Conservation (phyloP, 2,113 vertebrate species). For the Talpa occidentalis region DNA sequence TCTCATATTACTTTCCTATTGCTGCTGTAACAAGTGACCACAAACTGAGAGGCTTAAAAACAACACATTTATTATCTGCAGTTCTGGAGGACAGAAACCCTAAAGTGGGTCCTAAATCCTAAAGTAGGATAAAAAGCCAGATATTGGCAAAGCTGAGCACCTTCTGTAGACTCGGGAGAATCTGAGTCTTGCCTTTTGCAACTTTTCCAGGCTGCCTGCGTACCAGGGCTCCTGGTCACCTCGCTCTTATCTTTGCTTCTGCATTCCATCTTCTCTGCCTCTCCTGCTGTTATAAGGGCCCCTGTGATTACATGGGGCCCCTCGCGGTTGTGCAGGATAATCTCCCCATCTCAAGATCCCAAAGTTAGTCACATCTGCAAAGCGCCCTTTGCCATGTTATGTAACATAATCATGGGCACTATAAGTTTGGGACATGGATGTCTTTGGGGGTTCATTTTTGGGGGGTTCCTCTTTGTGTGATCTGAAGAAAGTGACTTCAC, state of each 20-base stretch:
- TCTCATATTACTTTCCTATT: neutral
- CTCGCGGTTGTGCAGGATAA: neutral
- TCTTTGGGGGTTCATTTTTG: neutral
- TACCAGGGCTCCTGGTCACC: neutral
- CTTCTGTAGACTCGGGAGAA: neutral
- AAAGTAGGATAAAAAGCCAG: neutral
- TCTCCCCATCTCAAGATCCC: neutral
- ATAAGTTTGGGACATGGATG: neutral
- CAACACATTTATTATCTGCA: neutral
- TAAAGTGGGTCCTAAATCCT: neutral
- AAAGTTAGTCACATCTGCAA: neutral
- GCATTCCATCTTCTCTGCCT: neutral
- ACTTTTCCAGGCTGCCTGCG: neutral
- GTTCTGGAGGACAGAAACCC: neutral
- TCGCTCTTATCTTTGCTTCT: fast-evolving
- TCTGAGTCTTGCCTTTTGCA: neutral
- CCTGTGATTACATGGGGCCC: neutral
- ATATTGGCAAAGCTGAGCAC: too few relatives aligned
- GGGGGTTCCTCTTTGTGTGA: too few relatives aligned
- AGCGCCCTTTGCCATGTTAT: neutral
- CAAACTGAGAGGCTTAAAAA: neutral
- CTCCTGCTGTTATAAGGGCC: neutral
- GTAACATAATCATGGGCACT: neutral
- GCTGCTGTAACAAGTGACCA: neutral
- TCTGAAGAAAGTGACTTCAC: neutral